Conservation (phyloP, 2,113 vertebrate species). For the Tachysurus vachellii region DNA sequence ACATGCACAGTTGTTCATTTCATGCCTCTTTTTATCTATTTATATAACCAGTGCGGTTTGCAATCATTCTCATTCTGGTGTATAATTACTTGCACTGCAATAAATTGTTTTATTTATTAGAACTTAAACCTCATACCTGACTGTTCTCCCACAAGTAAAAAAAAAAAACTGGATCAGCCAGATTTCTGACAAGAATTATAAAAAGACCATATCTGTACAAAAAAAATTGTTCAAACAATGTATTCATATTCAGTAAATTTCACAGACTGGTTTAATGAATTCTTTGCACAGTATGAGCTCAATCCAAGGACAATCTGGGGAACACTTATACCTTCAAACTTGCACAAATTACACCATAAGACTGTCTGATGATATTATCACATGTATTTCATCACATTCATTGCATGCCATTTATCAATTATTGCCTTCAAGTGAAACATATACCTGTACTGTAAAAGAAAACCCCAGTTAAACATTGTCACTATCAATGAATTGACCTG, state of each 20-base stretch:
- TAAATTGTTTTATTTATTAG: no score
- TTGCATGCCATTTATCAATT: neutral
- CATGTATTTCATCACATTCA: neutral
- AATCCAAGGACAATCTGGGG: neutral
- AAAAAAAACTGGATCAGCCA: neutral
- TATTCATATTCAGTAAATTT: neutral
- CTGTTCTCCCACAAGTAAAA: no score
- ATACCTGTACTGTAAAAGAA: no score
- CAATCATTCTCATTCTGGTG: no score
- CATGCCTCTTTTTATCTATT: no score
- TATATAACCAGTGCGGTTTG: no score
- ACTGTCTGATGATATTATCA: neutral
- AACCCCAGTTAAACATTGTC: neutral
- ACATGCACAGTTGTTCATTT: no score
- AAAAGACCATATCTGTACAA: neutral
- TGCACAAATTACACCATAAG: neutral
- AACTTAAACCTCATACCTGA: neutral
- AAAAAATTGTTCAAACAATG: neutral
- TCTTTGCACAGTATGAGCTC: neutral
- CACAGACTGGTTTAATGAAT: neutral
- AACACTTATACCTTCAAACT: neutral
- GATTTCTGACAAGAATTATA: neutral
- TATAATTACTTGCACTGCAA: neutral
- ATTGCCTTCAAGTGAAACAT: neutral
- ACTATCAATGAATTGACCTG: neutral